Percentiles rank a stretch among this genome's conserved stretches.
Conservation (phyloP, 2,888 invertebrate species). For the Volucella inflata region DNA sequence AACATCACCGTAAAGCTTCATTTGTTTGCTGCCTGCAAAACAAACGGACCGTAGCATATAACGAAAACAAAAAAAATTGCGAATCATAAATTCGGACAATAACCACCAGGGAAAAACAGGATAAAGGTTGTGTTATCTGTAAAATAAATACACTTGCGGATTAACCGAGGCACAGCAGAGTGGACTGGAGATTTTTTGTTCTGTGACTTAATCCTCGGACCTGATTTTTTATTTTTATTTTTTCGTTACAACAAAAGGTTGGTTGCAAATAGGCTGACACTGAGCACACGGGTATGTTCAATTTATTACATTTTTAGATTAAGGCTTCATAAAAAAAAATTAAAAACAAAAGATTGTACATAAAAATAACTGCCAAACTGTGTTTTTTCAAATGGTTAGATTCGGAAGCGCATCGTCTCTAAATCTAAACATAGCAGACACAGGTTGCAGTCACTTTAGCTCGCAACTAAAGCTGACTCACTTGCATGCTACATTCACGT, state of each 20-base stretch:
- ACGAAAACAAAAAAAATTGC: conserved; percentile 1
- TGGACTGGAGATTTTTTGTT: not conserved
- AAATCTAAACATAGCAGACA: no score
- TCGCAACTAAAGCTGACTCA: not conserved
- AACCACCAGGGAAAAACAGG: conserved; percentile 5
- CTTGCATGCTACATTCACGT: conserved; percentile 41
- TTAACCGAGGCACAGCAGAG: not conserved
- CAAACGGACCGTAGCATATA: not conserved
- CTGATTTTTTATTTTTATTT: no score
- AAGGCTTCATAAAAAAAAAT: no score
- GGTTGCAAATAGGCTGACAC: no score
- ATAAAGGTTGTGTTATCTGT: conserved; percentile 8
- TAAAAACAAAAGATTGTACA: not conserved
- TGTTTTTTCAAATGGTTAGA: no score
- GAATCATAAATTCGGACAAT: conserved; percentile 19
- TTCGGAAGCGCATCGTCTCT: no score
- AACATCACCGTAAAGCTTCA: not conserved
- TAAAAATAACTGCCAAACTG: no score
- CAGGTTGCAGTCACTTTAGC: no score
- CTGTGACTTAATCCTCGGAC: not conserved
- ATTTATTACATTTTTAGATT: not conserved
- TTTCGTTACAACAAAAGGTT: no score
- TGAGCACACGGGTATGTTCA: no score
- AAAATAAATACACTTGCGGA: conserved; percentile 8
- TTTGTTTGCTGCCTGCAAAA: not conserved